Evolutionary conservation across 2,797 vertebrate species (phyloP), one percentile per base, ranked within the genome.

Genomic region (Rhinella marina): DNA sequence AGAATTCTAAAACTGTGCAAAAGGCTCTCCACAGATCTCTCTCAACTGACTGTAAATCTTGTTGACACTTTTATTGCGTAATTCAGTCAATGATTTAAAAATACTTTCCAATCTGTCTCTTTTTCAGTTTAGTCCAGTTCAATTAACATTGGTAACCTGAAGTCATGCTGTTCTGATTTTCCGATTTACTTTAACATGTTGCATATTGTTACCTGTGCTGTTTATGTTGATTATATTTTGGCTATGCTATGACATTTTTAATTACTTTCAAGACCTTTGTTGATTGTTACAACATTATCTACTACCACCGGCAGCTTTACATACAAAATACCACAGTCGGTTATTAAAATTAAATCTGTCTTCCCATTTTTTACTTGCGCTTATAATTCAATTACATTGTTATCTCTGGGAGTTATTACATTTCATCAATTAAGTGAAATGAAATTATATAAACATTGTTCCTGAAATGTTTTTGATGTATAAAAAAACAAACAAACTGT

Each of bases 71-170:
- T 86, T 76, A 87, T 87, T 82, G 80, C 56, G n/a, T 64, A 86
- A 72, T 86, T 86, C 64, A 72, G 61, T 80, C 85, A 87, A 82
- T 87, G 56, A 81, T 86, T 86, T 87, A 73, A 87, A 86, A 81
- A 87, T 87, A 81, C 54, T 83, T 82, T 87, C 61, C 80, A 87
- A 83, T 83, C 72, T 78, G 80, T 83, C 86, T 83, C 62, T 78
- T 82, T 87, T 87, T 87, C 77, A 87, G 70, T 83, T 83, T 54
- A 32, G 41, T 48, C 66, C 80, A 87, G 78, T 83, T 83, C 86
- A 82, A 78, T 87, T 87, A 87, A 77, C 86, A 87, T 82, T 80
- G 57, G 80, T 82, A 87, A 87, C 68, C 70, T 54, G 48, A 82
- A 82, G 56, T 11, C 70, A 87, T 23, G 25, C 68, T 54, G 68